These are phyloP conservation scores for Clarias fuscus DNA, from an alignment of 2,797 vertebrate species.

Conservation along the genomic window DNA sequence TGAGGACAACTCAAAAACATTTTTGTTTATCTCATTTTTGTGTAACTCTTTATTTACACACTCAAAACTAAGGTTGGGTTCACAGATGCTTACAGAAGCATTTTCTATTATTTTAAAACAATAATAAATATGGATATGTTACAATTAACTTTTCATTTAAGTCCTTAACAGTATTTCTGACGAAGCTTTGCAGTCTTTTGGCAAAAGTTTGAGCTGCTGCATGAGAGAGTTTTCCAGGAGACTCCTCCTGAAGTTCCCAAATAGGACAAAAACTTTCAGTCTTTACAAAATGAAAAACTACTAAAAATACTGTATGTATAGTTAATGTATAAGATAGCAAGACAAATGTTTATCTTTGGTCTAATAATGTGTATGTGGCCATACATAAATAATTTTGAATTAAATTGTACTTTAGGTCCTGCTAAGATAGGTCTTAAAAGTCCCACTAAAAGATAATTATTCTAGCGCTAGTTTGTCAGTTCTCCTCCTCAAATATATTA, in stretches of 20 bases:
- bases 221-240: background rate
- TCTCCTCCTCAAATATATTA: slow-evolving; percentile 70
- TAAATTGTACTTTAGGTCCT: slow-evolving; percentile 12
- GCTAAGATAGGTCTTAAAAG: background rate
- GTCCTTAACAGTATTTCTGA: background rate
- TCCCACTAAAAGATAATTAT: slow-evolving; percentile 50
- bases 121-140: background rate
- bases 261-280: background rate
- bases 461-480: slow-evolving; percentile 67
- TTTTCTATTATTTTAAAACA: background rate
- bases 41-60: background rate
- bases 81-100: background rate
- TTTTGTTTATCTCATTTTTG: background rate
- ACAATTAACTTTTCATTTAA: background rate
- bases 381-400: background rate
- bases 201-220: background rate
- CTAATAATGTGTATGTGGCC: too few relatives aligned
- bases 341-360: too few relatives aligned
- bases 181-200: background rate
- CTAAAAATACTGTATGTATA: background rate
- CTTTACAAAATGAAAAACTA: too few relatives aligned
- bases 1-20: background rate
- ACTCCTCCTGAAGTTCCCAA: background rate
- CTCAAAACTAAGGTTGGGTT: background rate
- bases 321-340: too few relatives aligned